phyloP scores from a whole-genome alignment of 2,797 vertebrate species.

The Trachurus trachurus region DNA sequence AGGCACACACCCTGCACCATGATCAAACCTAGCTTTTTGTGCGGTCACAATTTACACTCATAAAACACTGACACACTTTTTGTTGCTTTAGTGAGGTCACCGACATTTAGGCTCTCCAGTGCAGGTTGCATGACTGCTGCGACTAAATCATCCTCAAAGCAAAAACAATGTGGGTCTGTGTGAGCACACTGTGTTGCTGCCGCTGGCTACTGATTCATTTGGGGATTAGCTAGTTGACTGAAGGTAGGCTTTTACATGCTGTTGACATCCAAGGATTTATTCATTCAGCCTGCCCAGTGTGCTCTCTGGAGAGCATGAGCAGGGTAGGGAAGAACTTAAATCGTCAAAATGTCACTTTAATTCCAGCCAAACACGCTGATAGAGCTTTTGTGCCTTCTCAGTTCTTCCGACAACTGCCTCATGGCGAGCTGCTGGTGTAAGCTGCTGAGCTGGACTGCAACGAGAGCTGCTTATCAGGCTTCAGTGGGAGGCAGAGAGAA shows the following conservation, averaged over 20 bases:
- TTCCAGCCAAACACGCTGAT: slow-evolving; percentile 71
- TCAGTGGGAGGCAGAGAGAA: slow-evolving; percentile 64
- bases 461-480: slow-evolving; percentile 71
- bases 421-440: slow-evolving; percentile 64
- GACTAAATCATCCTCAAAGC: slow-evolving; percentile 48
- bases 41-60: slow-evolving; percentile 36
- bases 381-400: slow-evolving; percentile 67
- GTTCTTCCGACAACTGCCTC: slow-evolving; percentile 65
- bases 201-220: slow-evolving; percentile 65
- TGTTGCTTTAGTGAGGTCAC: slow-evolving; percentile 23
- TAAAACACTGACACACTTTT: slow-evolving; percentile 28
- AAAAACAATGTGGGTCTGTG: slow-evolving; percentile 27
- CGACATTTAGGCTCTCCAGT: slow-evolving; percentile 23
- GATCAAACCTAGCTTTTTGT: slow-evolving; percentile 43
- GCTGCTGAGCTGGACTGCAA: slow-evolving; percentile 73
- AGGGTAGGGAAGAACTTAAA: slow-evolving; percentile 59
- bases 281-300: slow-evolving; percentile 56
- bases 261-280: slow-evolving; percentile 68
- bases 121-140: slow-evolving; percentile 26
- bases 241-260: slow-evolving; percentile 67
- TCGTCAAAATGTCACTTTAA: slow-evolving; percentile 75
- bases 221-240: slow-evolving; percentile 68
- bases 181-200: slow-evolving; percentile 29
- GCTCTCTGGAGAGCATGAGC: slow-evolving; percentile 48
- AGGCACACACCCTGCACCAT: slow-evolving; percentile 52